Conservation (phyloP, 1,140 invertebrate genomes). For the Anthonomus grandis region DNA sequence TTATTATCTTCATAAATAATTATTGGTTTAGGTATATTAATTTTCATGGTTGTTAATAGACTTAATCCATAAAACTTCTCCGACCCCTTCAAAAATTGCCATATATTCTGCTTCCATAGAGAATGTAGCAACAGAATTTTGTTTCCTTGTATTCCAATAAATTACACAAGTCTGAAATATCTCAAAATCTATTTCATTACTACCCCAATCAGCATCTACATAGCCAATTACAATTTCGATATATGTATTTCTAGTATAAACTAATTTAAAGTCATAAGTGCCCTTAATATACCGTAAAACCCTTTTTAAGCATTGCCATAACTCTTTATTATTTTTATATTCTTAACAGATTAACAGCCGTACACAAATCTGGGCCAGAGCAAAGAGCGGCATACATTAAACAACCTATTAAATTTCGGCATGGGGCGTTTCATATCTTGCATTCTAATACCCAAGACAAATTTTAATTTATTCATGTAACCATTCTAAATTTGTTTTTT, state of each 20-base stretch:
- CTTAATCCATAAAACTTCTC: background rate
- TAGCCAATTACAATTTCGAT: background rate
- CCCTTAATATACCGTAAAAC: too few species aligned
- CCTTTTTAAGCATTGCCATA: too few species aligned
- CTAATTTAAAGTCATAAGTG: too few species aligned
- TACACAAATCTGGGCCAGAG: background rate
- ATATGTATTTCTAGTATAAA: background rate
- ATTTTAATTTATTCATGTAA: background rate
- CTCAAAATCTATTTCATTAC: background rate
- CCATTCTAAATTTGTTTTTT: background rate
- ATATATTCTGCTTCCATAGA: background rate
- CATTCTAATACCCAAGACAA: background rate
- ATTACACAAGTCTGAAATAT: background rate
- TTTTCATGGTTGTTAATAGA: background rate
- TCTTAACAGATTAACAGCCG: background rate
- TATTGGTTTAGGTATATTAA: background rate
- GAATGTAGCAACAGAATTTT: too few species aligned
- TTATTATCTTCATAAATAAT: background rate
- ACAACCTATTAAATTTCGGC: background rate
- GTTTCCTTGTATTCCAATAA: background rate
- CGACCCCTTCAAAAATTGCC: background rate
- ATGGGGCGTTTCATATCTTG: background rate
- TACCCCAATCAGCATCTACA: too few species aligned
- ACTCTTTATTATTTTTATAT: too few species aligned
- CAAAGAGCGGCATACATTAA: too few species aligned